Evolutionary conservation across 2,113 vertebrate genomes (phyloP).

Genomic region (Eonycteris spelaea): DNA sequence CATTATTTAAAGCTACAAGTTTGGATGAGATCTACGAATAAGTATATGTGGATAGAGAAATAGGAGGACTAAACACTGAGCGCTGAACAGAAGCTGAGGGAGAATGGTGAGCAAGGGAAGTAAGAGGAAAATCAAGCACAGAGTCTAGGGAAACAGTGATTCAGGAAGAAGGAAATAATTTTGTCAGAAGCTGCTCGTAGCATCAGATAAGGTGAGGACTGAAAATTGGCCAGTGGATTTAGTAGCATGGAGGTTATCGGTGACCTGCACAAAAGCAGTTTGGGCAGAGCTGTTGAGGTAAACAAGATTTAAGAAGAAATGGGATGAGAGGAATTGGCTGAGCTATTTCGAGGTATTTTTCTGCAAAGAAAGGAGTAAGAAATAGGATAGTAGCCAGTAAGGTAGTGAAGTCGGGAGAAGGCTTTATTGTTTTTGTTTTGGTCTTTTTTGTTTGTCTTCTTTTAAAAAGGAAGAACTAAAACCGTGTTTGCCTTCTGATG

Average conservation of each 20-base stretch:
- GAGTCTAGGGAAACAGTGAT: background rate
- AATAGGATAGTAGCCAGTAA: background rate
- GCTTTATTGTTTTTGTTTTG: background rate
- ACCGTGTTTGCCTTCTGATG: background rate
- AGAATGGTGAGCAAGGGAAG: background rate
- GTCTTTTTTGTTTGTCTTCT: background rate
- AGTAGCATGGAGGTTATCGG: background rate
- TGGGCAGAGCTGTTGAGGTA: background rate
- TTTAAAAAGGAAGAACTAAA: background rate
- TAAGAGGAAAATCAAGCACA: background rate
- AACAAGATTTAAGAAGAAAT: background rate
- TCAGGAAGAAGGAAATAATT: background rate
- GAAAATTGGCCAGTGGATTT: background rate
- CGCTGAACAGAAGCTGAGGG: background rate
- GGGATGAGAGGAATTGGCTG: background rate
- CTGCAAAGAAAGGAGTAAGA: background rate
- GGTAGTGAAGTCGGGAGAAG: background rate
- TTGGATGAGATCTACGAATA: background rate
- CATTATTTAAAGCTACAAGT: background rate
- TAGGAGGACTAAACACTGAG: background rate
- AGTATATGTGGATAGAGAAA: background rate
- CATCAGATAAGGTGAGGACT: background rate
- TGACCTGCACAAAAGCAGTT: background rate
- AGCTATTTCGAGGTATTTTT: background rate
- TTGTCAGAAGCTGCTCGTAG: background rate